Base-by-base conservation (phyloP, 2,113 vertebrate species). In the Prionailurus bengalensis region DNA sequence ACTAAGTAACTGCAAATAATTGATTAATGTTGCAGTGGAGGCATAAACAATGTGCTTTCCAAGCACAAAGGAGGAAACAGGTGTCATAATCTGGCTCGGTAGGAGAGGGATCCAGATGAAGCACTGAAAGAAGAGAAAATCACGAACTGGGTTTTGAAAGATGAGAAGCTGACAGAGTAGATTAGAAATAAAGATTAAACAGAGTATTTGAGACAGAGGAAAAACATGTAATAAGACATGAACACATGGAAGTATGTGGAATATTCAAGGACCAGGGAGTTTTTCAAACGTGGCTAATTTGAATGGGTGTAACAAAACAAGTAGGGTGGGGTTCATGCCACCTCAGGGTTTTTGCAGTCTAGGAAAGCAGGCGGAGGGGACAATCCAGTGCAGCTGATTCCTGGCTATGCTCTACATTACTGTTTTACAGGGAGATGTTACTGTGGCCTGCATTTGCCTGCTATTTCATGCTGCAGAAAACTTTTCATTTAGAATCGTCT, bases 1-100 rank as follows among this genome's bases (percentile, higher is more conserved):
- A 97, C 84, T 96, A 93, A 91, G 51, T 82, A 89, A 89, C 80
- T 12, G 27, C 39, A 96, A 42, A 92, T 94, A 85, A 82, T 89
- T 93, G 39, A 94, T 76, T 91, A 66, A 61, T 29, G 51, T 27
- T 74, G 1, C 29, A 53, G 31, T 63, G 33, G 63, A 89, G 45
- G 33, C 48, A 76, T 17, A 70, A 73, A 21, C 33, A 86, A 21
- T 17, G 33, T 27, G 5, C 63, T 90, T 78, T 74, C 45, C 9
- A 63, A 33, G 27, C 42, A 42, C 55, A 81, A 53, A n/a, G 21
- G 4, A 92, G 7, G 5, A 9, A 39, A 25, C 2, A 7, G 13
- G 48, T 81, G 61, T 79, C 45, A 3, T 8, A 65, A 55, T 74
- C 17, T 73, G 7, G 7, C 31, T 23, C 19, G 9, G 10, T 16